Evolutionary conservation across 2,888 invertebrate genomes (phyloP).

Genomic region (Perithous albicinctus): DNA sequence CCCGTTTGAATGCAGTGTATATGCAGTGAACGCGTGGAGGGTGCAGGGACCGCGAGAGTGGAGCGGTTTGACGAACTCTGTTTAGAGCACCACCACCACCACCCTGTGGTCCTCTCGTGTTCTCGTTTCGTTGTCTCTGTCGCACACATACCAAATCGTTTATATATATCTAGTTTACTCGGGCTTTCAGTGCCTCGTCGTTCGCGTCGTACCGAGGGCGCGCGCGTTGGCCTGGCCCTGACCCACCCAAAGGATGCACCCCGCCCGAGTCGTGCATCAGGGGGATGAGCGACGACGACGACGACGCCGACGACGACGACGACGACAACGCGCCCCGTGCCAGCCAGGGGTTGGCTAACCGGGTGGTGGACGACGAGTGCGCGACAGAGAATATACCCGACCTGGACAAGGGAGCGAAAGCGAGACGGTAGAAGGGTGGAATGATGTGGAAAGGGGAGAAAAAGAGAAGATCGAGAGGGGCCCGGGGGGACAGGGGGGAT

Average conservation of each 20-base stretch:
- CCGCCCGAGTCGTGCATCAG: constrained; percentile 66
- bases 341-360: constrained; percentile 67
- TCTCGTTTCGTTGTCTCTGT: constrained; percentile 9
- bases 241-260: constrained; percentile 83
- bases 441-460: constrained; percentile 59
- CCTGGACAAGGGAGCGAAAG: constrained; percentile 64
- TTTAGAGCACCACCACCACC: constrained; percentile 1
- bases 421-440: constrained; percentile 52
- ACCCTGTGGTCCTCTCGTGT: constrained; percentile 22
- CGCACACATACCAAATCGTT: neutral
- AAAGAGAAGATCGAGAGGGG: constrained; percentile 18
- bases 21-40: constrained; percentile 59
- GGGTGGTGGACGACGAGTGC: constrained; percentile 66
- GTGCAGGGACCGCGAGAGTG: constrained; percentile 74
- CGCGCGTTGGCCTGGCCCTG: constrained; percentile 78
- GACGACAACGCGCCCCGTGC: constrained; percentile 61
- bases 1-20: constrained; percentile 13
- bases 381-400: constrained; percentile 59
- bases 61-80: constrained; percentile 77
- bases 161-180: neutral
- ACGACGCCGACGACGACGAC: too few relatives aligned
- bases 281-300: constrained; percentile 20
- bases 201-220: constrained; percentile 14
- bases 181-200: constrained; percentile 32
- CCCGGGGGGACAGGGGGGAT: constrained; percentile 38